Conservation (phyloP, 2,888 invertebrate species). For the Incurvaria masculella region DNA sequence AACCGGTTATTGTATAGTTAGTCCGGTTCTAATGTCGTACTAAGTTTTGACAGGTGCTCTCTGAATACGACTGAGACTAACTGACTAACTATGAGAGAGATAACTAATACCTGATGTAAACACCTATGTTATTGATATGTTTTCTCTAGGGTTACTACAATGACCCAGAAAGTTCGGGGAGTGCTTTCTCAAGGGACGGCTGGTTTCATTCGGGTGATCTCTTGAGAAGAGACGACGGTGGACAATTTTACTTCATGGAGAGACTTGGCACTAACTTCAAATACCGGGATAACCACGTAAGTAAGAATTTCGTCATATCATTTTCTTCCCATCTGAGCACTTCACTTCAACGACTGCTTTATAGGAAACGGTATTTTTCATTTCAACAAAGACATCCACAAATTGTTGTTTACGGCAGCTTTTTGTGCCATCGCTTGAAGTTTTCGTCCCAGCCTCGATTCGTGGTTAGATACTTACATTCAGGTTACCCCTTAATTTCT, state of each 20-base stretch:
- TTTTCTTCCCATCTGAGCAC: background rate
- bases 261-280: constrained; percentile 28
- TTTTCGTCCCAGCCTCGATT: too few relatives aligned
- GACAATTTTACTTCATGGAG: constrained; percentile 24
- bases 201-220: constrained; percentile 31
- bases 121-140: background rate
- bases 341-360: background rate
- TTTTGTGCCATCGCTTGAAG: background rate
- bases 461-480: too few relatives aligned
- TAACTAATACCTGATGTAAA: background rate
- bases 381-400: background rate
- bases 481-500: too few relatives aligned
- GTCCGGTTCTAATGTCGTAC: too few relatives aligned
- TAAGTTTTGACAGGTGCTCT: too few relatives aligned
- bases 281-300: constrained; percentile 23
- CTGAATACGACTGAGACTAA: too few relatives aligned
- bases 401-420: background rate
- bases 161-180: constrained; percentile 18
- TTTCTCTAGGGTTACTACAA: constrained; percentile 22
- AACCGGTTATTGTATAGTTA: too few relatives aligned
- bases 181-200: constrained; percentile 17
- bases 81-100: background rate
- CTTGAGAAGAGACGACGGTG: constrained; percentile 23
- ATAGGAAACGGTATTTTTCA: background rate
- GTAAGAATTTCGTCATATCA: background rate